phyloP scores from a whole-genome alignment of 2,113 vertebrate species.

The Rhadina sibilatrix region DNA sequence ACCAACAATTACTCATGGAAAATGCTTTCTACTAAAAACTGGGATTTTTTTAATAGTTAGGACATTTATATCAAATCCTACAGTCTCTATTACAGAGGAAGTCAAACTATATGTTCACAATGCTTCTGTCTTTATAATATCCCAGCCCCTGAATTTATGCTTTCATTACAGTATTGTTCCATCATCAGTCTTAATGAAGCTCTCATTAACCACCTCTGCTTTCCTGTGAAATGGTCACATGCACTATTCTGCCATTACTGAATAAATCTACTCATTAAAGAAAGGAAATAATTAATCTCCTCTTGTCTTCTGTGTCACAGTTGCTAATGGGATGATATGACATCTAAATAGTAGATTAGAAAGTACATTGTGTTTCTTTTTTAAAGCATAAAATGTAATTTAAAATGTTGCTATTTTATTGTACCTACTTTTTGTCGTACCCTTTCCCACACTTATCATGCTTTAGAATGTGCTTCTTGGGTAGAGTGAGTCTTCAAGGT shows the following conservation, averaged over 20 bases:
- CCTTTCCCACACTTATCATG: neutral
- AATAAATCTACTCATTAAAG: slow-evolving; percentile 12
- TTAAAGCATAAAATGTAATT: neutral
- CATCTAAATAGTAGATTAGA: neutral
- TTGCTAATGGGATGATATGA: neutral
- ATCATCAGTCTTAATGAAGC: slow-evolving; percentile 44
- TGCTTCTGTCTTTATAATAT: neutral
- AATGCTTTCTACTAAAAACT: neutral
- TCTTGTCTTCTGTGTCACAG: neutral
- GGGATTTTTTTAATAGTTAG: neutral
- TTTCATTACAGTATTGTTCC: slow-evolving; percentile 26
- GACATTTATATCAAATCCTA: neutral
- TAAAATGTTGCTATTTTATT: neutral
- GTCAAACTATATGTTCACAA: neutral
- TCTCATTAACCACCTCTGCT: slow-evolving; percentile 38
- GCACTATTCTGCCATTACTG: neutral
- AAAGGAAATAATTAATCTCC: slow-evolving; percentile 40
- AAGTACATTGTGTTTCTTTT: neutral
- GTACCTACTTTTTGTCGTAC: neutral
- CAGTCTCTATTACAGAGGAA: neutral
- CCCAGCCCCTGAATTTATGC: neutral
- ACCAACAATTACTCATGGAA: neutral
- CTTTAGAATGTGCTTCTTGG: neutral
- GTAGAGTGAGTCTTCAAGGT: neutral
- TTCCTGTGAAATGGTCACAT: neutral